Conservation (phyloP, 2,113 vertebrate genomes). For the Xenopus laevis region DNA sequence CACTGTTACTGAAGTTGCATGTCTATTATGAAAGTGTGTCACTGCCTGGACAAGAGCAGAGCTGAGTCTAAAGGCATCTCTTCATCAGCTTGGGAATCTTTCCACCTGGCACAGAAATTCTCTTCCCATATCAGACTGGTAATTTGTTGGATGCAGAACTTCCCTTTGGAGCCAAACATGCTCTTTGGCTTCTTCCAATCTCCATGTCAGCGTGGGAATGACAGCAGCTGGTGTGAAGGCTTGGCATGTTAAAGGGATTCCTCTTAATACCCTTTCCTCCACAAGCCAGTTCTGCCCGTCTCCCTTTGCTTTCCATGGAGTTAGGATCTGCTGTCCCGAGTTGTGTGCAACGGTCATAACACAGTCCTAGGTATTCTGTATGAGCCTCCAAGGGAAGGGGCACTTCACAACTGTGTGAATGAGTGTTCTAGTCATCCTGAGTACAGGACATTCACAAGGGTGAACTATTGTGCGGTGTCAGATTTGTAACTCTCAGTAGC, state of each 20-base stretch:
- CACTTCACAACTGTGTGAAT: background rate
- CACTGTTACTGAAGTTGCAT: too few species aligned
- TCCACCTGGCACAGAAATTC: constrained; percentile 28
- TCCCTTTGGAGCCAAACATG: constrained; percentile 18
- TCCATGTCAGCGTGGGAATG: constrained; percentile 40
- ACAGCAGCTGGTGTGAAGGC: constrained; percentile 35
- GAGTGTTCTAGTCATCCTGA: background rate
- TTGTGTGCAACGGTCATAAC: too few species aligned
- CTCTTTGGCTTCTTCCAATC: constrained; percentile 17
- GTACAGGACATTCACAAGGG: too few species aligned
- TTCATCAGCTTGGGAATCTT: background rate
- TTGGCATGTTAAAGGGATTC: constrained; percentile 11
- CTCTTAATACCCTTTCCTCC: background rate
- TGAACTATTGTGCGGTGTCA: too few species aligned
- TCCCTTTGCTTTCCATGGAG: background rate
- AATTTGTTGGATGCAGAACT: constrained; percentile 33
- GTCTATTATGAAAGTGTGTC: too few species aligned
- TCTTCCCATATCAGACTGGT: constrained; percentile 39
- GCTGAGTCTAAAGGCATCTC: background rate
- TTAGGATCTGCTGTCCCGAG: too few species aligned
- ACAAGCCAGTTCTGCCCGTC: background rate
- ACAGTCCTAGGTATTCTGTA: background rate
- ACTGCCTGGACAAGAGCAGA: too few species aligned
- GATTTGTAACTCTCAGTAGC: too few species aligned
- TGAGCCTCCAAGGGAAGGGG: background rate